Percentiles rank a stretch among this genome's conserved stretches.
These are phyloP conservation scores for Neosalanx taihuensis DNA, from an alignment of 2,797 vertebrate species.

Conservation along the genomic window DNA sequence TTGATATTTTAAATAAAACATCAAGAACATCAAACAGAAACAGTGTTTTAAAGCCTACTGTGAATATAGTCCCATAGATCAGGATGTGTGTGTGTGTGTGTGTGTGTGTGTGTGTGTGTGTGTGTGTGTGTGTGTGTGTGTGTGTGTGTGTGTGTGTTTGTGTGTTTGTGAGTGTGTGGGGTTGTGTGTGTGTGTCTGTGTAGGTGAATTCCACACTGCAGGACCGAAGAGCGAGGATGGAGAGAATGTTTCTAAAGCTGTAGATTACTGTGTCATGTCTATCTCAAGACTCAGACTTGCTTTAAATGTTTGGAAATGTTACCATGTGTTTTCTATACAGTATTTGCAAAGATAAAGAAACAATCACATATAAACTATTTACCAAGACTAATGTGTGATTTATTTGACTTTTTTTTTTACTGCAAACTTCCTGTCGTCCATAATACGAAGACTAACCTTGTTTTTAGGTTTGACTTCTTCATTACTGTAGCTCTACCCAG, in stretches of 20 bases:
- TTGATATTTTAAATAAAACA: constrained; percentile 73
- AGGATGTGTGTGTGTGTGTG: constrained; percentile 30
- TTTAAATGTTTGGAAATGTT: constrained; percentile 77
- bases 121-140: constrained; percentile 21
- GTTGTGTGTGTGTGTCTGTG: constrained; percentile 17
- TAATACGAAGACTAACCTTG: background rate
- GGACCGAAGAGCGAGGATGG: constrained; percentile 34
- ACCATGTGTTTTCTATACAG: constrained; percentile 76
- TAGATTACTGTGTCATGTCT: constrained; percentile 71
- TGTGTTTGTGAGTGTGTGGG: constrained; percentile 26
- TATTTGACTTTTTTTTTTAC: constrained; percentile 52
- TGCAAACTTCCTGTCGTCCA: background rate
- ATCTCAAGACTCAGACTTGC: constrained; percentile 71
- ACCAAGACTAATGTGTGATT: constrained; percentile 52
- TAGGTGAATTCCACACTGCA: constrained; percentile 28
- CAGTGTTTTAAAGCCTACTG: constrained; percentile 76
- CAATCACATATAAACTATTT: constrained; percentile 78
- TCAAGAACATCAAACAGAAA: constrained; percentile 58
- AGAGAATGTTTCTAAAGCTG: constrained; percentile 65
- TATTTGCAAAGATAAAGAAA: constrained; percentile 82
- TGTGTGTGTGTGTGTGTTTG: constrained; percentile 18
- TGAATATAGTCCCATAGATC: constrained; percentile 66
- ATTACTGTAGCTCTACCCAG: constrained; percentile 9
- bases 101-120: constrained; percentile 19
- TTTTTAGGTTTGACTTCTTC: constrained; percentile 48